Percentiles rank a stretch among this genome's conserved stretches.
phyloP scores from a whole-genome alignment of 1,140 invertebrate genomes.

The Camponotus floridanus region DNA sequence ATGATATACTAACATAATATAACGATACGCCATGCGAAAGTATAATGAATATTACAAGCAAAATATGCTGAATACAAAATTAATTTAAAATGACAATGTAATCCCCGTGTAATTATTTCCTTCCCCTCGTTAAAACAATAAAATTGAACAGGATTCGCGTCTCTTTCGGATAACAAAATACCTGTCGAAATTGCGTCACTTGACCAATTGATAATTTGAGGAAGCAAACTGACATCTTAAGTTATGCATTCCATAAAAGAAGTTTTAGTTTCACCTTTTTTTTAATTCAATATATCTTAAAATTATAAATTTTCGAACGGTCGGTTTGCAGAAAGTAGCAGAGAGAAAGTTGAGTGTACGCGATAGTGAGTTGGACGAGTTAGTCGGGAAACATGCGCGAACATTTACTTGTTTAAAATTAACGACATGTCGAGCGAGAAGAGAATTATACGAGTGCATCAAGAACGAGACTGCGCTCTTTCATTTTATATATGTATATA shows the following conservation, averaged over 20 bases:
- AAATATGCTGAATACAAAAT: not conserved
- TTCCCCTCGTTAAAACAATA: not conserved
- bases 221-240: not conserved
- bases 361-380: not conserved
- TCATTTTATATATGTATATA: not conserved
- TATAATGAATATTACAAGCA: not conserved
- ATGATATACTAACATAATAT: not conserved
- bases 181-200: not conserved
- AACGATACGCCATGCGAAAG: not conserved
- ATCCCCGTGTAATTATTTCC: not conserved
- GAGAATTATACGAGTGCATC: not conserved
- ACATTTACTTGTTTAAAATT: conserved; percentile 45
- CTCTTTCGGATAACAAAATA: not conserved
- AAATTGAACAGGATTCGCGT: not conserved
- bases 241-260: not conserved
- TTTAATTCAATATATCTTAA: not conserved
- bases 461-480: not conserved
- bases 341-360: conserved; percentile 10
- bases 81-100: not conserved
- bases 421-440: conserved; percentile 30
- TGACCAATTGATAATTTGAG: not conserved
- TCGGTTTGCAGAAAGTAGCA: not conserved
- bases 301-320: not conserved
- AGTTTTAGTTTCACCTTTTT: not conserved
- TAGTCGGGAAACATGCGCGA: not conserved